Conservation (phyloP, 2,797 vertebrate genomes). For the Etheostoma nigrum region DNA sequence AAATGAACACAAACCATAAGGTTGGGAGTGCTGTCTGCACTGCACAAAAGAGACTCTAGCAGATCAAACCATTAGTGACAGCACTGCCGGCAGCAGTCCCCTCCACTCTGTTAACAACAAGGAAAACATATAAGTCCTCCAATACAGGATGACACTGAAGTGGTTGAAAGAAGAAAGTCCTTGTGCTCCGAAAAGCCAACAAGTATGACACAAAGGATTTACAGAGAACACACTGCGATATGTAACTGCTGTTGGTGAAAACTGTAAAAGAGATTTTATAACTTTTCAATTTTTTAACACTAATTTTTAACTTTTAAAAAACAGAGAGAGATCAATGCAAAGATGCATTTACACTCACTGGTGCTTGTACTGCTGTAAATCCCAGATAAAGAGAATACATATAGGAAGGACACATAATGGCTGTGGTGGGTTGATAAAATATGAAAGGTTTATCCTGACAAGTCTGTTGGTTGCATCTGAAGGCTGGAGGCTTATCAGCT, state of each 20-base stretch:
- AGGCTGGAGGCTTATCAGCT: not conserved
- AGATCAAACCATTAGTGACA: conserved; percentile 26
- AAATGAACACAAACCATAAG: conserved; percentile 1
- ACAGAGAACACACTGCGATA: not conserved
- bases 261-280: conserved; percentile 13
- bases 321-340: not conserved
- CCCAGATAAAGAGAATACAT: conserved; percentile 18
- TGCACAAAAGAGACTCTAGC: conserved; percentile 31
- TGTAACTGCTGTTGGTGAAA: conserved; percentile 10
- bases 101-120: conserved; percentile 19
- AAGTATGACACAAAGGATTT: conserved; percentile 3
- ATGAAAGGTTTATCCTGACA: not conserved
- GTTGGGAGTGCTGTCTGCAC: conserved; percentile 4
- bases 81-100: not conserved
- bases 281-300: conserved; percentile 29
- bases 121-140: conserved; percentile 22
- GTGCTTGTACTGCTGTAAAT: conserved; percentile 56
- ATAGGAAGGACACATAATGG: not conserved
- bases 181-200: not conserved
- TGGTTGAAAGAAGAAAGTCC: conserved; percentile 9
- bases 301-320: too few relatives aligned
- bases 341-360: conserved; percentile 33
- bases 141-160: not conserved
- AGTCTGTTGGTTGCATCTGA: not conserved
- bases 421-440: conserved; percentile 1